These are phyloP conservation scores for Condylura cristata DNA, from an alignment of 2,113 vertebrate species.

Conservation along the genomic window DNA sequence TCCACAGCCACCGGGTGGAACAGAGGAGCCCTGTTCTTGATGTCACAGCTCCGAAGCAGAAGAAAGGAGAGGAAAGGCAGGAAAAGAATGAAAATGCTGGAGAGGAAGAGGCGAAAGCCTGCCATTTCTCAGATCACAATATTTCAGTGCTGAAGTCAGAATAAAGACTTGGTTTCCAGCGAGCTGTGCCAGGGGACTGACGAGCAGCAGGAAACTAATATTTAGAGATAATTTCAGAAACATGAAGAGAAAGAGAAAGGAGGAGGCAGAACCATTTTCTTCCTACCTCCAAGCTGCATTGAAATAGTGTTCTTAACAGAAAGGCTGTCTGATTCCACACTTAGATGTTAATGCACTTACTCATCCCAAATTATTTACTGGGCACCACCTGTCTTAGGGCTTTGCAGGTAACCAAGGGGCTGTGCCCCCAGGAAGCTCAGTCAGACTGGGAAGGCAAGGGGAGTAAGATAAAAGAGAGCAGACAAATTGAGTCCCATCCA, in stretches of 20 bases:
- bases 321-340: background rate
- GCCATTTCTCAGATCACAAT: conserved; percentile 71
- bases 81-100: conserved; percentile 16
- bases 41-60: conserved; percentile 32
- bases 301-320: background rate
- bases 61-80: background rate
- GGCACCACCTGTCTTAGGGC: background rate
- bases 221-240: conserved; percentile 69
- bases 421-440: background rate
- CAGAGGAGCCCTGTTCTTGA: conserved; percentile 50
- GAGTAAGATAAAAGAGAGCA: background rate
- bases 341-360: background rate
- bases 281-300: background rate
- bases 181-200: background rate
- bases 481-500: background rate
- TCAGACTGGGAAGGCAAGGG: background rate
- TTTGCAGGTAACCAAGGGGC: background rate
- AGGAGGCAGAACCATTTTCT: conserved; percentile 25
- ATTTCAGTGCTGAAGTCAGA: conserved; percentile 52
- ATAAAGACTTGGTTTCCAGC: conserved; percentile 21
- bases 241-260: conserved; percentile 1
- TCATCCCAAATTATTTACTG: background rate
- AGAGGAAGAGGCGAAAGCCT: background rate
- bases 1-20: conserved; percentile 68
- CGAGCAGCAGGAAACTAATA: conserved; percentile 59